phyloP scores from a whole-genome alignment of 2,888 invertebrate genomes.

The Metalampra italica region DNA sequence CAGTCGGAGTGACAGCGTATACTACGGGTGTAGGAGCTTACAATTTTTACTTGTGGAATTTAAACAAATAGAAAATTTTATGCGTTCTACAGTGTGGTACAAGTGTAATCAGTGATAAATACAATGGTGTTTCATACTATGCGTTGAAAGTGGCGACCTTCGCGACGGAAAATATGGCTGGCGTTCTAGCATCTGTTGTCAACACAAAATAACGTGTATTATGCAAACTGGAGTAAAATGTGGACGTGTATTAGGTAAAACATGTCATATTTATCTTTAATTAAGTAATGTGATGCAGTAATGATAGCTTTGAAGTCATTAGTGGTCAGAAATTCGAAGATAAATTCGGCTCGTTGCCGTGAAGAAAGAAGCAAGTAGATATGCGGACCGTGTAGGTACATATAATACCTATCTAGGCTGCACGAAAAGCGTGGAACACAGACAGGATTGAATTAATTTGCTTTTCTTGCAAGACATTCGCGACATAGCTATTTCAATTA shows the following conservation, averaged over 20 bases:
- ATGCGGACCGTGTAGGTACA: background rate
- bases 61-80: constrained; percentile 53
- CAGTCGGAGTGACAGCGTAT: constrained; percentile 69
- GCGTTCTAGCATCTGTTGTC: constrained; percentile 66
- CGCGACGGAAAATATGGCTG: constrained; percentile 55
- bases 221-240: constrained; percentile 73
- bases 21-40: constrained; percentile 52
- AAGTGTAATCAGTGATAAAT: constrained; percentile 21
- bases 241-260: constrained; percentile 72
- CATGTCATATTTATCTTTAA: constrained; percentile 28
- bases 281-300: constrained; percentile 18
- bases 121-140: constrained; percentile 26
- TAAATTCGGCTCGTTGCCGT: background rate
- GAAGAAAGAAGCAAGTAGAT: background rate
- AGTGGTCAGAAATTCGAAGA: constrained; percentile 19
- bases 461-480: background rate
- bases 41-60: constrained; percentile 66
- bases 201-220: constrained; percentile 73
- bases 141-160: constrained; percentile 19
- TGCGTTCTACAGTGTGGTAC: constrained; percentile 36
- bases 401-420: constrained; percentile 1
- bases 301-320: constrained; percentile 24
- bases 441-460: constrained; percentile 1
- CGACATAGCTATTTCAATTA: background rate
- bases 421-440: constrained; percentile 2